These are phyloP conservation scores for Cheilosia vulpina DNA, from an alignment of 2,888 invertebrate species.

Conservation along the genomic window DNA sequence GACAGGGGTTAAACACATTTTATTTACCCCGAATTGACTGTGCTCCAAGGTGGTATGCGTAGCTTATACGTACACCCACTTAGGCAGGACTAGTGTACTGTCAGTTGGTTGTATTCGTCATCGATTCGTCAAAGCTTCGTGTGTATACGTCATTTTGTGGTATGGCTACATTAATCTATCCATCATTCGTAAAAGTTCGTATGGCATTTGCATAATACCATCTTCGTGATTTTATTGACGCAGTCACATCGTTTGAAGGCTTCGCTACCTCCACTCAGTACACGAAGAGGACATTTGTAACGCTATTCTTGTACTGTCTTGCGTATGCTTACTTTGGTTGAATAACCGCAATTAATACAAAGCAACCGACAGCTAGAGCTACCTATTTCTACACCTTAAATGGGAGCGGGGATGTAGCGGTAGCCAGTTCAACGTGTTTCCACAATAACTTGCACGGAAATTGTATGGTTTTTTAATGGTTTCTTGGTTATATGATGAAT, in stretches of 20 bases:
- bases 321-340: slow-evolving; percentile 17
- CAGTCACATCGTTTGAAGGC: slow-evolving; percentile 57
- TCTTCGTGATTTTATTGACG: slow-evolving; percentile 74
- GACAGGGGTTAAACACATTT: slow-evolving; percentile 53
- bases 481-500: no score
- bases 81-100: background rate
- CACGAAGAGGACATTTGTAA: slow-evolving; percentile 32
- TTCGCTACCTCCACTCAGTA: slow-evolving; percentile 2
- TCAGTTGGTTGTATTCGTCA: slow-evolving; percentile 49
- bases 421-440: no score
- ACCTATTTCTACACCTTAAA: background rate
- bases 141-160: slow-evolving; percentile 57
- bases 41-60: background rate
- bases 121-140: slow-evolving; percentile 48
- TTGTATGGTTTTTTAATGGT: no score
- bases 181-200: slow-evolving; percentile 56
- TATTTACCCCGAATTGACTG: slow-evolving; percentile 48
- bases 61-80: background rate
- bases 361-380: background rate
- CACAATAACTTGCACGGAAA: no score
- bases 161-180: slow-evolving; percentile 56
- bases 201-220: slow-evolving; percentile 65
- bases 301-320: slow-evolving; percentile 12
- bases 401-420: background rate
- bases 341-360: slow-evolving; percentile 5